A percentile compares a stretch with the other conserved stretches of the same genome.
Evolutionary conservation across 2,797 vertebrate genomes (phyloP).

Genomic region (Chloroceryle amazona): DNA sequence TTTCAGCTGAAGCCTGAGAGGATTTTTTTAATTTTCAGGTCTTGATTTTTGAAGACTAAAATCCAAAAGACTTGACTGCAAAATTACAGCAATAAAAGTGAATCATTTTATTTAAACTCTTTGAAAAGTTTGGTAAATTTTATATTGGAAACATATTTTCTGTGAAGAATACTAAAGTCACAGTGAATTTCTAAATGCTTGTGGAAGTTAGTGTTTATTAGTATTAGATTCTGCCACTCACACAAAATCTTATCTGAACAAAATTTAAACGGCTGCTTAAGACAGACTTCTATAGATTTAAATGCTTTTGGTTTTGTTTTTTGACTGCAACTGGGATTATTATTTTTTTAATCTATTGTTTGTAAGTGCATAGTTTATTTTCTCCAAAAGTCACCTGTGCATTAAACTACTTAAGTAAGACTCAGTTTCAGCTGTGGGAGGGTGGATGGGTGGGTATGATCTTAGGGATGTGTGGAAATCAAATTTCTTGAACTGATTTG

Average conservation of each 20-base stretch:
- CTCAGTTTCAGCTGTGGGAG: neutral
- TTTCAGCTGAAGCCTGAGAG: neutral
- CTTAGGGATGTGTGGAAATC: neutral
- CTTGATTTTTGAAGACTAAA: neutral
- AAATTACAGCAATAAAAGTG: slow-evolving; percentile 1
- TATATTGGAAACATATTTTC: neutral
- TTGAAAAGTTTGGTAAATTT: neutral
- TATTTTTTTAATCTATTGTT: neutral
- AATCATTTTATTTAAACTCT: neutral
- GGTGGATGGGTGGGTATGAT: neutral
- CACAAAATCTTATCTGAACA: neutral
- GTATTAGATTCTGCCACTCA: neutral
- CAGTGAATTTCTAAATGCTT: neutral
- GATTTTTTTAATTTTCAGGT: neutral
- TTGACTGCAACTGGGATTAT: neutral
- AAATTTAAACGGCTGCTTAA: neutral
- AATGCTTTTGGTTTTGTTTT: neutral
- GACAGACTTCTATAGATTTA: neutral
- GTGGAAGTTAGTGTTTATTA: neutral
- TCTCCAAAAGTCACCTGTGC: neutral
- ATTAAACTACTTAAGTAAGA: neutral
- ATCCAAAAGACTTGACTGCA: neutral
- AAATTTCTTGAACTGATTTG: neutral
- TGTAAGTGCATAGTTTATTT: neutral
- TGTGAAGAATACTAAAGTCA: neutral